phyloP scores from a whole-genome alignment of 2,113 vertebrate genomes.

The Callospermophilus lateralis region DNA sequence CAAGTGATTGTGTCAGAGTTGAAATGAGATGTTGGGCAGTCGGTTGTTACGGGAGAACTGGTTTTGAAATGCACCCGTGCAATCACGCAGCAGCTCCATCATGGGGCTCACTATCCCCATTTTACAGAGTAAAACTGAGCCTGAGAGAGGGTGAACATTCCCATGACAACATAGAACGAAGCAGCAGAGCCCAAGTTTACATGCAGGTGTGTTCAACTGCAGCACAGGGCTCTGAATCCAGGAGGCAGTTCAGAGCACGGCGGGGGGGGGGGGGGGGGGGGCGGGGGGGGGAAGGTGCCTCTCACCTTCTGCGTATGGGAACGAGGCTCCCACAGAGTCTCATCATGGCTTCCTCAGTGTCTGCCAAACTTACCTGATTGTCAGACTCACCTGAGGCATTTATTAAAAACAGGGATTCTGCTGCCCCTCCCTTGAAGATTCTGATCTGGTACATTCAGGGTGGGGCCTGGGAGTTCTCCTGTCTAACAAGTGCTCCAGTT shows the following conservation, averaged over 20 bases:
- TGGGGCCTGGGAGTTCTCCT: background rate
- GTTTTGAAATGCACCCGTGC: background rate
- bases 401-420: background rate
- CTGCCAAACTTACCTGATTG: background rate
- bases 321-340: background rate
- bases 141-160: background rate
- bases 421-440: background rate
- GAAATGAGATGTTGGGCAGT: background rate
- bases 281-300: accelerated
- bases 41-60: background rate
- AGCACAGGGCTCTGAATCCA: background rate
- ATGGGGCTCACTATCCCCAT: background rate
- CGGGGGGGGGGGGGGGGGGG: accelerated
- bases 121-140: background rate
- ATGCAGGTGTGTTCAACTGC: background rate
- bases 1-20: background rate
- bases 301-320: background rate
- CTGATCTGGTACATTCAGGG: background rate
- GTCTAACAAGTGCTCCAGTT: background rate
- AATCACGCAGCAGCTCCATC: too few relatives aligned
- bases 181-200: background rate
- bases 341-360: background rate
- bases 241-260: background rate
- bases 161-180: background rate
- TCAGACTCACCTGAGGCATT: background rate